Base-by-base conservation (phyloP, 2,888 invertebrate genomes). In the Leptura quadrifasciata region DNA sequence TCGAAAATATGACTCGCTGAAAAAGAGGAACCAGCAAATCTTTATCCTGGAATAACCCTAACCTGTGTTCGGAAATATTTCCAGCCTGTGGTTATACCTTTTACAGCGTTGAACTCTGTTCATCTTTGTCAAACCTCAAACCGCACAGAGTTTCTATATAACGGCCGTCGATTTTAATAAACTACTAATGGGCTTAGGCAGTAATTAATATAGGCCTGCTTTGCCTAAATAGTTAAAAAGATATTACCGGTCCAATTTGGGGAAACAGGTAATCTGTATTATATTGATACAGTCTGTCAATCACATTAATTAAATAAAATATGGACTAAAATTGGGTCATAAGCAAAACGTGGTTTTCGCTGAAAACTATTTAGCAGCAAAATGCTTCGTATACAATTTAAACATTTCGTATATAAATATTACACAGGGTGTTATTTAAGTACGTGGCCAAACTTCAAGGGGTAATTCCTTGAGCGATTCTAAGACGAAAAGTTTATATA, bases 131-230 rank as follows among this genome's bases (percentile, higher is more conserved):
- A 68, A 73, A 73, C 67, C 61, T 68, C 63, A 52, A 69, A 55
- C 18, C 24, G 21, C 57, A 31, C 54, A n/a, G 31, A 68, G 58
- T 61, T 68, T 24, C 31, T 57, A 15, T 57, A 15, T 76, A 76
- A 76, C 61, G 61, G 72, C 17, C 57, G 60, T 65, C 76, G 47
- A 68, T 74, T 74, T 68, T 74, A 68, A 74, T 74, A 74, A 74
- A 60, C 67, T 60, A 68, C 74, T 68, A 73, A 72, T 72, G 72
- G 76, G 57, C 71, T 60, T 24, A 21, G 15, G 21, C 17, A 27
- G 63, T 69, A 65, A 73, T 73, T 76, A 73, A 57, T 73, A 63
- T 67, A 63, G 64, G 18, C 47, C 69, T 61, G 39, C 58, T 47
- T 31, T 68, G 20, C 57, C 57, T 24, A 21, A 61, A 63, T 70